Percentiles rank a stretch among this genome's conserved stretches.
phyloP scores from a whole-genome alignment of 2,888 invertebrate genomes.

The Habrosyne pyritoides region DNA sequence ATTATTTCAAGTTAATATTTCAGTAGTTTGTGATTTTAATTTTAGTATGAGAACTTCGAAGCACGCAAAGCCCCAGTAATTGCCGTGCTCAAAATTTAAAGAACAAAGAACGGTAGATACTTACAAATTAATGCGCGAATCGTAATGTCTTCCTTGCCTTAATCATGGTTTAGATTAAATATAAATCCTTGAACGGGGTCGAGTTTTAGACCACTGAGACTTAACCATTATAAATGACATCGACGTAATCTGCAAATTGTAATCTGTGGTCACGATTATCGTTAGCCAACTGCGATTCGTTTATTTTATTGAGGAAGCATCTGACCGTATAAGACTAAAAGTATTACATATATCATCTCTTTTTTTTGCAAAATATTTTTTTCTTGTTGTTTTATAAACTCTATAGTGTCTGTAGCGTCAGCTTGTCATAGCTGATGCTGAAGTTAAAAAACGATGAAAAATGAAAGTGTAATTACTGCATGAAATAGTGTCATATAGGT shows the following conservation, averaged over 20 bases:
- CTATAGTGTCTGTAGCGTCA: too few species aligned
- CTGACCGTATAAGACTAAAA: neutral
- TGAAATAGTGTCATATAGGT: too few species aligned
- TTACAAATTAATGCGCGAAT: neutral
- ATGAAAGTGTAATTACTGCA: too few species aligned
- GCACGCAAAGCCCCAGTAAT: neutral
- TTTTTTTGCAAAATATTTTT: neutral
- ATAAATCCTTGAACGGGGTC: constrained; percentile 2
- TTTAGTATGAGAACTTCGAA: too few species aligned
- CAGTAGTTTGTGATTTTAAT: too few species aligned
- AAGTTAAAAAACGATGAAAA: too few species aligned
- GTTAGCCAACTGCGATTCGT: neutral
- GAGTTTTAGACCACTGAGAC: neutral
- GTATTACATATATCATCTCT: neutral
- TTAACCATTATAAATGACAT: neutral
- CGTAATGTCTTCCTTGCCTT: neutral
- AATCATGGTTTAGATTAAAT: neutral
- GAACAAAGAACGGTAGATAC: neutral
- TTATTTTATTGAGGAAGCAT: constrained; percentile 2
- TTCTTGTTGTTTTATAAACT: neutral
- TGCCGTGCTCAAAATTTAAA: neutral
- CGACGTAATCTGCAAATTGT: constrained; percentile 1
- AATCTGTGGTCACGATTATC: constrained; percentile 6
- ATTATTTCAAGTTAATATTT: too few species aligned
- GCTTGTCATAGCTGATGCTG: too few species aligned